A percentile compares a stretch with the other conserved stretches of the same genome.
These are phyloP conservation scores for Polymixis flavicincta DNA, from an alignment of 2,888 invertebrate species.

Conservation along the genomic window DNA sequence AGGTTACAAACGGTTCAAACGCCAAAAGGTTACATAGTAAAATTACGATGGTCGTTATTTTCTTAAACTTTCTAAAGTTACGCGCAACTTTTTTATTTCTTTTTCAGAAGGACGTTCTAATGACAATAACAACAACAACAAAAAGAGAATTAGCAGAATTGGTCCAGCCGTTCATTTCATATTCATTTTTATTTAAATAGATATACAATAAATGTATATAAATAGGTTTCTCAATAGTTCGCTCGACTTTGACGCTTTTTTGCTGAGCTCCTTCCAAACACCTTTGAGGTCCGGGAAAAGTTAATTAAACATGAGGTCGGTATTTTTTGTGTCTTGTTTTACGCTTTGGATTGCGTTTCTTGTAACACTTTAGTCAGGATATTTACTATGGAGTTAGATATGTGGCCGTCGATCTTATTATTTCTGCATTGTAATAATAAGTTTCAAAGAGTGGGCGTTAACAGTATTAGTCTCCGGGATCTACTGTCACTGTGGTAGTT, in stretches of 20 bases:
- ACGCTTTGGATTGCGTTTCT: neutral
- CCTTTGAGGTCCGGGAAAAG: neutral
- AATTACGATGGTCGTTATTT: too few relatives aligned
- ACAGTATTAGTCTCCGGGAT: neutral
- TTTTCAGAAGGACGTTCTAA: too few relatives aligned
- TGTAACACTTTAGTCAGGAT: neutral
- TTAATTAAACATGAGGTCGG: neutral
- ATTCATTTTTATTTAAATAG: too few relatives aligned
- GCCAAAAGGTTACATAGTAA: too few relatives aligned
- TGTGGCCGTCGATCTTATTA: neutral
- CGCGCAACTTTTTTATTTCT: too few relatives aligned
- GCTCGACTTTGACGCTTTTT: neutral
- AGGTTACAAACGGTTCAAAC: too few relatives aligned
- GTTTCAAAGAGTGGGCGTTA: neutral
- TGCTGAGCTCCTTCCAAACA: neutral
- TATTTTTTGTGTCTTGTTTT: neutral
- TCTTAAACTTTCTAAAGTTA: too few relatives aligned
- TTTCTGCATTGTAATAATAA: neutral
- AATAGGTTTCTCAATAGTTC: neutral
- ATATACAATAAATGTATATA: neutral
- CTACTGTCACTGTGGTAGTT: neutral
- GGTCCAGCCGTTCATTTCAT: too few relatives aligned
- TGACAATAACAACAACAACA: too few relatives aligned
- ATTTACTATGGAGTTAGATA: neutral
- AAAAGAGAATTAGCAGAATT: too few relatives aligned